phyloP scores from a whole-genome alignment of 23 tunicate genomes.

The Trididemnum clinides region DNA sequence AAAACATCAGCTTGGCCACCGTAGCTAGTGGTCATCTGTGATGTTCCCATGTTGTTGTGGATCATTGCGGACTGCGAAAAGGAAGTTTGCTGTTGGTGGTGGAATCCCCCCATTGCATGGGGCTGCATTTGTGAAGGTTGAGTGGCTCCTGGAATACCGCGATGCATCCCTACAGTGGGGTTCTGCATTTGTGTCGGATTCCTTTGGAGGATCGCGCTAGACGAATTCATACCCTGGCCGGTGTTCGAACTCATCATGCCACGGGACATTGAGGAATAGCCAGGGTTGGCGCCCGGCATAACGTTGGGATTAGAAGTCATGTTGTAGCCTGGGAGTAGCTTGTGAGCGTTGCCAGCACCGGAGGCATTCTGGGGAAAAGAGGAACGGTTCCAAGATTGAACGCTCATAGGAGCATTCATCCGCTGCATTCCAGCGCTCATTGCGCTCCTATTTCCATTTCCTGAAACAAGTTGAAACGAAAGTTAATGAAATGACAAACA shows the following conservation, averaged over 20 bases:
- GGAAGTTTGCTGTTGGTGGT: constrained; percentile 1
- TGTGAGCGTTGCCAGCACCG: background rate
- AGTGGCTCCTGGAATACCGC: background rate
- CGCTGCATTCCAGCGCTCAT: background rate
- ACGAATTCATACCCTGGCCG: background rate
- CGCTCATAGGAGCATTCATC: constrained; percentile 5
- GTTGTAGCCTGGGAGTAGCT: background rate
- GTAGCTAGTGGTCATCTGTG: background rate
- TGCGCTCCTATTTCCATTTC: background rate
- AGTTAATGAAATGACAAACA: too few relatives aligned
- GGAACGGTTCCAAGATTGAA: background rate
- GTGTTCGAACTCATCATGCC: background rate
- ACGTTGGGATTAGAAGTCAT: background rate
- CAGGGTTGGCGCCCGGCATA: background rate
- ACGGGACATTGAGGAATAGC: background rate
- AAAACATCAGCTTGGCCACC: background rate
- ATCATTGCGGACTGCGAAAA: background rate
- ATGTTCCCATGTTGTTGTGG: background rate
- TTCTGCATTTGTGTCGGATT: background rate
- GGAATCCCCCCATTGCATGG: background rate
- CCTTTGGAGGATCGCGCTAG: background rate
- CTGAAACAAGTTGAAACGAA: too few relatives aligned
- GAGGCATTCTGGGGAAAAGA: background rate
- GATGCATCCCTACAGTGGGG: background rate
- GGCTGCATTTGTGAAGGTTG: background rate